Evolutionary conservation across 2,888 invertebrate genomes (phyloP).

Genomic region (Stenoptilia bipunctidactyla): DNA sequence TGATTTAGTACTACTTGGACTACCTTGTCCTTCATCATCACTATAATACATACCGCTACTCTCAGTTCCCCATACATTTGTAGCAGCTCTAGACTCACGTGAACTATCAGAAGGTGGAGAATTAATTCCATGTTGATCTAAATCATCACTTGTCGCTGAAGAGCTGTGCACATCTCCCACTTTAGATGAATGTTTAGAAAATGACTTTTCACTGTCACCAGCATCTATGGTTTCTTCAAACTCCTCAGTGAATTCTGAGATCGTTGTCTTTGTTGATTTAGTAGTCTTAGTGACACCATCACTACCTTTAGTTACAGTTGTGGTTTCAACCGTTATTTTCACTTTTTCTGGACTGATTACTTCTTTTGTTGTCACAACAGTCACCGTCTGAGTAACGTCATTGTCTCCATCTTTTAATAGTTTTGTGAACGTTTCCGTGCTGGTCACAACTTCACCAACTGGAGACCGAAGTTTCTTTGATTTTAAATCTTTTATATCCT

Average conservation of each 20-base stretch:
- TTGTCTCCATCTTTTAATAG: slow-evolving; percentile 51
- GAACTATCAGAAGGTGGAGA: slow-evolving; percentile 76
- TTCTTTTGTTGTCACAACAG: slow-evolving; percentile 62
- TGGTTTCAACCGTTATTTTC: slow-evolving; percentile 59
- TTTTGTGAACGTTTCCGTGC: slow-evolving; percentile 59
- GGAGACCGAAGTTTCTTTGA: slow-evolving; percentile 52
- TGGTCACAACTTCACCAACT: slow-evolving; percentile 50
- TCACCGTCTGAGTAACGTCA: slow-evolving; percentile 58
- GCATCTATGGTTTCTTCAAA: slow-evolving; percentile 57
- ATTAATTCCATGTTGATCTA: slow-evolving; percentile 65
- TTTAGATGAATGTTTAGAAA: slow-evolving; percentile 58
- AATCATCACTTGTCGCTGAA: slow-evolving; percentile 75
- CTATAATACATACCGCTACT: slow-evolving; percentile 69
- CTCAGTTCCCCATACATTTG: slow-evolving; percentile 65
- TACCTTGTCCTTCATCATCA: slow-evolving; percentile 78
- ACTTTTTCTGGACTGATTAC: slow-evolving; percentile 61
- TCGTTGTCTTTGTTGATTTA: slow-evolving; percentile 63
- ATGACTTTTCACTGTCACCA: slow-evolving; percentile 62
- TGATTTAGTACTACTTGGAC: slow-evolving; percentile 77
- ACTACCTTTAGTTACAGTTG: slow-evolving; percentile 53
- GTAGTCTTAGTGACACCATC: slow-evolving; percentile 62
- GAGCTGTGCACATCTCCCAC: slow-evolving; percentile 69
- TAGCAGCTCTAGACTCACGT: slow-evolving; percentile 68
- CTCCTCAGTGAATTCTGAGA: slow-evolving; percentile 61
- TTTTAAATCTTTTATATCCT: slow-evolving; percentile 24